Conservation (phyloP, 1,140 invertebrate species). For the Neodiprion lecontei region DNA sequence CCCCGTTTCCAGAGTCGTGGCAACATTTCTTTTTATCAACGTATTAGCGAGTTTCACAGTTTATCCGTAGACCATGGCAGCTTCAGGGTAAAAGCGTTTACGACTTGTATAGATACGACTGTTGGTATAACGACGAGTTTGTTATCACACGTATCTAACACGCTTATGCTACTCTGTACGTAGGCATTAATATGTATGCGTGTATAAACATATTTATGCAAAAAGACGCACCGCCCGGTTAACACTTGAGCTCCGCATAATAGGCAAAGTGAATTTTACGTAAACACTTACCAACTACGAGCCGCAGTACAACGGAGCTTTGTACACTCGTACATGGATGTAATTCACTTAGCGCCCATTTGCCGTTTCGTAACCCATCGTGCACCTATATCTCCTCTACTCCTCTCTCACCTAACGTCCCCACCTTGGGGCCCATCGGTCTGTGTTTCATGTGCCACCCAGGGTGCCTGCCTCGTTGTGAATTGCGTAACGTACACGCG, state of each 20-base stretch:
- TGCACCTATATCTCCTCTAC: neutral
- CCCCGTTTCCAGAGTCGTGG: too few relatives aligned
- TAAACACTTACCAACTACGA: neutral
- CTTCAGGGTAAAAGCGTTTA: too few relatives aligned
- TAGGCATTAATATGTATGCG: too few relatives aligned
- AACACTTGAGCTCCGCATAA: neutral
- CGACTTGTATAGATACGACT: too few relatives aligned
- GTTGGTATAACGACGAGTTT: too few relatives aligned
- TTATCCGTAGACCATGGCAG: too few relatives aligned
- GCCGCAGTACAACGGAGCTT: neutral
- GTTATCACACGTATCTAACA: too few relatives aligned
- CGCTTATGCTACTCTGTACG: too few relatives aligned
- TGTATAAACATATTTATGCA: neutral
- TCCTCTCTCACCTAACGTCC: neutral
- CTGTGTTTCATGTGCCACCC: neutral
- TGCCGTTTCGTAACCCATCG: neutral
- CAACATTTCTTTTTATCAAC: too few relatives aligned
- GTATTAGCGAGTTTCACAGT: too few relatives aligned
- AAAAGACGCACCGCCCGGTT: neutral
- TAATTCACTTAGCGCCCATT: neutral
- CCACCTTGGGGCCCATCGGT: neutral
- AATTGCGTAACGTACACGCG: neutral
- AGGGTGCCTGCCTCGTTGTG: neutral
- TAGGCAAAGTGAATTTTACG: constrained; percentile 1
- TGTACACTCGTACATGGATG: neutral